Conservation (phyloP, 2,888 invertebrate genomes). For the Helicoverpa assulta region DNA sequence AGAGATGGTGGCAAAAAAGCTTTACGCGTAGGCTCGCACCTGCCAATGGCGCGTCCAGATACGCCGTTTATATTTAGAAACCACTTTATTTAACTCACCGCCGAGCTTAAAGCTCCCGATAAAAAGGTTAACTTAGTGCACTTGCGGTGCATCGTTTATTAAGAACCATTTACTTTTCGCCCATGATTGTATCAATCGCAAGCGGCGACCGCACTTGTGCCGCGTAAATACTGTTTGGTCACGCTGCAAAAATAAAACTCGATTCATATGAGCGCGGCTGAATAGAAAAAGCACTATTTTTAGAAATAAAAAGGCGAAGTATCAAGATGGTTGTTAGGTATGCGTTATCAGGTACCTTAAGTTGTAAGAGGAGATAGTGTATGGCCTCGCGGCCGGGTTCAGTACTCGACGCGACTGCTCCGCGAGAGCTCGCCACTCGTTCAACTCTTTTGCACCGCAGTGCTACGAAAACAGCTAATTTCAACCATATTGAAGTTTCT, state of each 20-base stretch:
- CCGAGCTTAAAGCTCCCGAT: slow-evolving; percentile 85
- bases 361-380: slow-evolving; percentile 83
- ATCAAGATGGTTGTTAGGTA: slow-evolving; percentile 76
- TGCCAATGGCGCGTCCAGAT: slow-evolving; percentile 89
- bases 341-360: slow-evolving; percentile 84
- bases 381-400: slow-evolving; percentile 71
- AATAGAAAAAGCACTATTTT: slow-evolving; percentile 59
- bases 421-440: slow-evolving; percentile 79
- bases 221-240: slow-evolving; percentile 67
- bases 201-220: slow-evolving; percentile 67
- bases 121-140: slow-evolving; percentile 85
- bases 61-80: slow-evolving; percentile 89
- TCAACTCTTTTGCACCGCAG: slow-evolving; percentile 72
- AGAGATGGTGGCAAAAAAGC: slow-evolving; percentile 77
- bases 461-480: slow-evolving; percentile 52
- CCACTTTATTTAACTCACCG: slow-evolving; percentile 89
- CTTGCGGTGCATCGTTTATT: slow-evolving; percentile 85
- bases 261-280: slow-evolving; percentile 50
- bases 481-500: slow-evolving; percentile 57
- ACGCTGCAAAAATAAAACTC: slow-evolving; percentile 61
- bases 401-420: slow-evolving; percentile 76
- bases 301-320: slow-evolving; percentile 64
- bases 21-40: slow-evolving; percentile 85
- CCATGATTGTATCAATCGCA: slow-evolving; percentile 86
- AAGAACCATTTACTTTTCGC: slow-evolving; percentile 86